Evolutionary conservation across 1,140 invertebrate genomes (phyloP), one percentile per base, ranked within the genome.

Genomic region (Babylonia areolata): DNA sequence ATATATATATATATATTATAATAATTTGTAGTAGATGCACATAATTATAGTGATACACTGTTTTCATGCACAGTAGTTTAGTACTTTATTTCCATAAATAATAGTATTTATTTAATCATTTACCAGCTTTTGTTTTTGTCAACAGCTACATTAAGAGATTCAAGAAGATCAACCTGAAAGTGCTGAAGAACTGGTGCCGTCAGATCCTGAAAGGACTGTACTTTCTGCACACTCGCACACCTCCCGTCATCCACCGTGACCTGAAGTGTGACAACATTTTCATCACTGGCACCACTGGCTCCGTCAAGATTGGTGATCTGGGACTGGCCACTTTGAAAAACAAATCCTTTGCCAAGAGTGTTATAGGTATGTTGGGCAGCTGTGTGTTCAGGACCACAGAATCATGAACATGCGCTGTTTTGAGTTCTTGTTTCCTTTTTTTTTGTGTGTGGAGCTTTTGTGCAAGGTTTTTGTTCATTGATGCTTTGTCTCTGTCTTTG

Each of bases 321-420:
- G 99, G 99, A 31, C 95, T 99, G 84, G 99, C 99, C n/a, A 99
- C 99, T 23, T 95, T 99, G 71, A 99, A 99, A 95, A 99, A 99
- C 95, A 96, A 99, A 90, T 99, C 98, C 91, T 99, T 99, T 95
- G 99, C 99, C 54, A 99, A 99, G 95, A 99, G 98, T 93, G 99
- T 99, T 82, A 99, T 99, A 92, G 98, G 98, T 97, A 92, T 81
- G 92, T 90, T 31, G 81, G 69, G 31, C 78, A 78, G 85, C 79
- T 86, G 86, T 78, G 46, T 51, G 46, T 51, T 51, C n/a, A n/a
- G n/a, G n/a, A 12, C 46, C 46, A 51, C 17, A 12, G 17, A 51
- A 51, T 51, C 17, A 51, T 51, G 46, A 51, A 51, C 17, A 51
- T 51, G 17, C 0, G n/a, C n/a, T n/a, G n/a, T n/a, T n/a, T n/a